A percentile compares a stretch with the other conserved stretches of the same genome.
These are phyloP conservation scores for Eupithecia subumbrata DNA, from an alignment of 2,888 invertebrate genomes.

Conservation along the genomic window DNA sequence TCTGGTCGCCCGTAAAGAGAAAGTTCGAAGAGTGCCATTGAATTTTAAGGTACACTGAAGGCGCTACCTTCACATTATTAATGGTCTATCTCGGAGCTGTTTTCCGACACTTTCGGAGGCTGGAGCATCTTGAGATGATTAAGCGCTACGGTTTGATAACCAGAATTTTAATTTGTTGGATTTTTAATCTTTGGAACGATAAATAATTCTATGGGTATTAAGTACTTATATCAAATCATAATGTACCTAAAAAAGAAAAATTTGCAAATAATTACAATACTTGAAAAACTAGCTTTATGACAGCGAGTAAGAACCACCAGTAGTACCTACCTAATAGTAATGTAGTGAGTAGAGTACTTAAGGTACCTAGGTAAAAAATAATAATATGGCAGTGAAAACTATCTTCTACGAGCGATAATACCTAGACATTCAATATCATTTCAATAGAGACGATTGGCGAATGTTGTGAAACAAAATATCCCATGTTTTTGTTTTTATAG, in stretches of 20 bases:
- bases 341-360: neutral
- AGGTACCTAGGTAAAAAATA: neutral
- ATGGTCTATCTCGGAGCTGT: slow-evolving; percentile 15
- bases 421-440: neutral
- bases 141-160: slow-evolving; percentile 15
- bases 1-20: slow-evolving; percentile 8
- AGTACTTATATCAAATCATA: neutral
- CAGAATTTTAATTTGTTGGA: neutral
- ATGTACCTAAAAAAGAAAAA: neutral
- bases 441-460: neutral
- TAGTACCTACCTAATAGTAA: too few species aligned
- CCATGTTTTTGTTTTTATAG: too few species aligned
- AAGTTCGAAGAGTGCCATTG: slow-evolving; percentile 23
- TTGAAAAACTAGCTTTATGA: neutral
- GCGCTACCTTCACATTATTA: slow-evolving; percentile 18
- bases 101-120: slow-evolving; percentile 12
- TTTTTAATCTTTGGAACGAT: neutral
- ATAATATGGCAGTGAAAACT: neutral
- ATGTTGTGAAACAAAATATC: neutral
- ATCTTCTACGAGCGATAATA: neutral
- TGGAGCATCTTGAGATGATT: slow-evolving; percentile 10
- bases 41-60: slow-evolving; percentile 15
- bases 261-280: neutral
- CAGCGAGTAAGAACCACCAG: too few species aligned
- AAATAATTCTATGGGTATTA: neutral